A percentile compares a stretch with the other conserved stretches of the same genome.
These are phyloP conservation scores for Corydoras maculifer DNA, from an alignment of 2,113 vertebrate species.

Conservation along the genomic window DNA sequence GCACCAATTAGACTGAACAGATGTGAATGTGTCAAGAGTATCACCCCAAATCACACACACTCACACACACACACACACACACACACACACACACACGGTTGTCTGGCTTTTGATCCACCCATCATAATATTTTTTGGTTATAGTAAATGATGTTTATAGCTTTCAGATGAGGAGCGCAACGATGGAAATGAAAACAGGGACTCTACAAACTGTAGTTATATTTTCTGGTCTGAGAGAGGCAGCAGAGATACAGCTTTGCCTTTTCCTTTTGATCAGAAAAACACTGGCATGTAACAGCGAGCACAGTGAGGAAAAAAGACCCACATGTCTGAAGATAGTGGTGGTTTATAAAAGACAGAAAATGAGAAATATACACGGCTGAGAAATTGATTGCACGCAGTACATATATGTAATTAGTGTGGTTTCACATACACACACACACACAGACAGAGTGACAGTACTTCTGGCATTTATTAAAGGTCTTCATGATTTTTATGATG, in stretches of 20 bases:
- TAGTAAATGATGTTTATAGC: background rate
- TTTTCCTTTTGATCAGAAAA: background rate
- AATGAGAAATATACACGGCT: no score
- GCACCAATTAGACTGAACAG: slow-evolving; percentile 15
- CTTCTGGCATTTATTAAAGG: slow-evolving; percentile 57
- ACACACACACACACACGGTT: background rate
- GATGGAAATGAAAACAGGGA: background rate
- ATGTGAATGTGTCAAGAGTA: slow-evolving; percentile 29
- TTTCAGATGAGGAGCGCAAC: background rate
- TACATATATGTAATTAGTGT: no score
- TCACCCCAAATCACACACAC: slow-evolving; percentile 8
- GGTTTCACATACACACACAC: no score
- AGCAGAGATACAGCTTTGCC: slow-evolving; percentile 62
- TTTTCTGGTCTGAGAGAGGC: slow-evolving; percentile 58
- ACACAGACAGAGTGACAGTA: background rate
- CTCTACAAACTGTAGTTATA: slow-evolving; percentile 43
- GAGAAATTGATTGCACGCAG: no score
- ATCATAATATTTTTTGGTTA: background rate
- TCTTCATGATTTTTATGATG: slow-evolving; percentile 53
- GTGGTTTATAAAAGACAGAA: no score
- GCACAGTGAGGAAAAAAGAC: background rate
- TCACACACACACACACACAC: slow-evolving; percentile 4
- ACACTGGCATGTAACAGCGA: no score
- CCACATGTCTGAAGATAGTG: no score
- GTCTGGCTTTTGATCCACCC: background rate